Percentiles rank a stretch among this genome's conserved stretches.
Evolutionary conservation across 2,888 invertebrate genomes (phyloP).

Genomic region (Ceramica pisi): DNA sequence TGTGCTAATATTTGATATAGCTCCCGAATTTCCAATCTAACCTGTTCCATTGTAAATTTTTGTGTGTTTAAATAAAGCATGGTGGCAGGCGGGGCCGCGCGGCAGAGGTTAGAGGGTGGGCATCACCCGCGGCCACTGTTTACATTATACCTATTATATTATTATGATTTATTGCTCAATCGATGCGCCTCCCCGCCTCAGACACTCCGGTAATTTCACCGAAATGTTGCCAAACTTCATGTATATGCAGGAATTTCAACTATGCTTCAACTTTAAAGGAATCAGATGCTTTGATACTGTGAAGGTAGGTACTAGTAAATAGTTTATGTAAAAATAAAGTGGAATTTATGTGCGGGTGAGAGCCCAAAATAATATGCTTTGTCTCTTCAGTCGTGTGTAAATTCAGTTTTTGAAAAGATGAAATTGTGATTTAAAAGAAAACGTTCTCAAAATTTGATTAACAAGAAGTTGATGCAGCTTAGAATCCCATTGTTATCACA

Average conservation of each 20-base stretch:
- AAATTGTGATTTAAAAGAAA: neutral
- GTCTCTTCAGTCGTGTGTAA: slow-evolving; percentile 31
- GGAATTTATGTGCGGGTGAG: slow-evolving; percentile 57
- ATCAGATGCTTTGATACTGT: slow-evolving; percentile 83
- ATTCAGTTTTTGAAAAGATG: slow-evolving; percentile 14
- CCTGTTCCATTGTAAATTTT: slow-evolving; percentile 72
- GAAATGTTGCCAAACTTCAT: slow-evolving; percentile 83
- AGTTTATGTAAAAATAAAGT: slow-evolving; percentile 63
- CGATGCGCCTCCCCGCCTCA: slow-evolving; percentile 78
- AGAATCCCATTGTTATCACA: slow-evolving; percentile 41
- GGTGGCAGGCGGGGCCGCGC: slow-evolving; percentile 48
- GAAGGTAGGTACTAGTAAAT: slow-evolving; percentile 63
- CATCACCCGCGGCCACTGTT: slow-evolving; percentile 80
- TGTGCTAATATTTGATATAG: slow-evolving; percentile 58
- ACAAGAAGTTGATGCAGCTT: slow-evolving; percentile 41
- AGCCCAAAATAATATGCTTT: slow-evolving; percentile 58
- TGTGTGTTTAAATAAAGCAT: slow-evolving; percentile 66
- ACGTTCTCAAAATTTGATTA: slow-evolving; percentile 21
- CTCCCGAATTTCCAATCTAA: slow-evolving; percentile 64
- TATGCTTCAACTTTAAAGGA: slow-evolving; percentile 83
- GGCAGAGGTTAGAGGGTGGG: slow-evolving; percentile 66
- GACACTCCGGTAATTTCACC: slow-evolving; percentile 80
- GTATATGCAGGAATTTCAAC: slow-evolving; percentile 85
- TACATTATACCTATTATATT: slow-evolving; percentile 88
- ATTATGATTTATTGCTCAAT: slow-evolving; percentile 89